A percentile compares a stretch with the other conserved stretches of the same genome.
phyloP scores from a whole-genome alignment of 1,140 invertebrate genomes.

The Arion vulgaris region DNA sequence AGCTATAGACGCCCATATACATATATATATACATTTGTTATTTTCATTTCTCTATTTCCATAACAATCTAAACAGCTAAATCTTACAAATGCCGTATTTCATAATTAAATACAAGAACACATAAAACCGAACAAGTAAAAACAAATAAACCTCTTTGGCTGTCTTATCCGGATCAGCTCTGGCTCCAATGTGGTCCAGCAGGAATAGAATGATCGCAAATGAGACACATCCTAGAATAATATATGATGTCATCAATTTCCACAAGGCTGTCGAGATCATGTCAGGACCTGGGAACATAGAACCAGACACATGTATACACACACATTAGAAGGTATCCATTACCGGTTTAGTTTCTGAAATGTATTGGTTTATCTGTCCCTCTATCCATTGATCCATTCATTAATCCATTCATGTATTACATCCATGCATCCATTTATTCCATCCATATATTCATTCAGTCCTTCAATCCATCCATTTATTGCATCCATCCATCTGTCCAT shows the following conservation, averaged over 20 bases:
- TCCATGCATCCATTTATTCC: slow-evolving; percentile 13
- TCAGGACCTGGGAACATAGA: slow-evolving; percentile 27
- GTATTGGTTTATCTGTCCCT: neutral
- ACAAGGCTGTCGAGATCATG: slow-evolving; percentile 44
- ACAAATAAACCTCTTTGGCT: slow-evolving; percentile 49
- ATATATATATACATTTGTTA: too few species aligned
- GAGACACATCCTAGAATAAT: slow-evolving; percentile 64
- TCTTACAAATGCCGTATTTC: too few species aligned
- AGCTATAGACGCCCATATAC: too few species aligned
- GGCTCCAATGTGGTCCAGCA: slow-evolving; percentile 68
- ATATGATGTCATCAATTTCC: slow-evolving; percentile 70
- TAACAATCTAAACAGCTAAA: too few species aligned
- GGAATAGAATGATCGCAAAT: slow-evolving; percentile 66
- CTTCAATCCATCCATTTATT: slow-evolving; percentile 10
- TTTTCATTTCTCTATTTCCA: too few species aligned
- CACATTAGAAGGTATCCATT: too few species aligned
- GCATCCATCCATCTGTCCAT: slow-evolving; percentile 7
- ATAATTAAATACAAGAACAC: too few species aligned
- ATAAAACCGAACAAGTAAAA: neutral
- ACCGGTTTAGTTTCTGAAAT: neutral
- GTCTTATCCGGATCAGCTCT: slow-evolving; percentile 60
- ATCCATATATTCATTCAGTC: neutral
- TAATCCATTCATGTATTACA: slow-evolving; percentile 2
- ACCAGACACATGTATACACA: too few species aligned
- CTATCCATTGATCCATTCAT: slow-evolving; percentile 12